Percentiles rank a stretch among this genome's conserved stretches.
Evolutionary conservation across 2,113 vertebrate species (phyloP).

Genomic region (Austrofundulus limnaeus): DNA sequence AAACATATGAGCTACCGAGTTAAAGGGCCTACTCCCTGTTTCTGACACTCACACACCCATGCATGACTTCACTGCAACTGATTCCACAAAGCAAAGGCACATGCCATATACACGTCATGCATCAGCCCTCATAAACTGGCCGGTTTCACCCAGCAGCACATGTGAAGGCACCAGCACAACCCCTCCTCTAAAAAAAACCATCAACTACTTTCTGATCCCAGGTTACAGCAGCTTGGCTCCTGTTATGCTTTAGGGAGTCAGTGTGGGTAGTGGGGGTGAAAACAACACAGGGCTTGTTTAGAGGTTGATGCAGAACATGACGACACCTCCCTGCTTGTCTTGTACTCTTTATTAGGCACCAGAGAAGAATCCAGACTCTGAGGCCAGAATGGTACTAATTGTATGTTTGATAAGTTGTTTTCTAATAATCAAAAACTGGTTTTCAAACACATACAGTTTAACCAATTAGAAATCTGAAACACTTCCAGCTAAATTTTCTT

Average conservation of each 20-base stretch:
- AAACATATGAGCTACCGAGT: slow-evolving; percentile 1
- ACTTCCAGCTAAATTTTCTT: too few species aligned
- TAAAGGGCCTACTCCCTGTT: slow-evolving; percentile 14
- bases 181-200: slow-evolving; percentile 1
- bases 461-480: not conserved
- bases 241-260: not conserved
- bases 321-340: not conserved
- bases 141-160: not conserved
- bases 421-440: not conserved
- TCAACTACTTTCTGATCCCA: not conserved
- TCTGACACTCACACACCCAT: slow-evolving; percentile 17
- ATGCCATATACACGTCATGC: not conserved
- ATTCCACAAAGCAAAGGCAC: not conserved
- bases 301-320: not conserved
- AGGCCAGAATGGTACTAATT: not conserved
- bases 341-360: not conserved
- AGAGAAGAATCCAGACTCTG: not conserved
- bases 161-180: not conserved
- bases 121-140: not conserved
- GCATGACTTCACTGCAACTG: not conserved
- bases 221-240: too few species aligned
- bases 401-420: not conserved
- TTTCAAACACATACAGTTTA: not conserved
- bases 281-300: slow-evolving; percentile 23
- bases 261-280: slow-evolving; percentile 2